phyloP scores from a whole-genome alignment of 2,888 invertebrate species.

The Acrocyrtus sp. region DNA sequence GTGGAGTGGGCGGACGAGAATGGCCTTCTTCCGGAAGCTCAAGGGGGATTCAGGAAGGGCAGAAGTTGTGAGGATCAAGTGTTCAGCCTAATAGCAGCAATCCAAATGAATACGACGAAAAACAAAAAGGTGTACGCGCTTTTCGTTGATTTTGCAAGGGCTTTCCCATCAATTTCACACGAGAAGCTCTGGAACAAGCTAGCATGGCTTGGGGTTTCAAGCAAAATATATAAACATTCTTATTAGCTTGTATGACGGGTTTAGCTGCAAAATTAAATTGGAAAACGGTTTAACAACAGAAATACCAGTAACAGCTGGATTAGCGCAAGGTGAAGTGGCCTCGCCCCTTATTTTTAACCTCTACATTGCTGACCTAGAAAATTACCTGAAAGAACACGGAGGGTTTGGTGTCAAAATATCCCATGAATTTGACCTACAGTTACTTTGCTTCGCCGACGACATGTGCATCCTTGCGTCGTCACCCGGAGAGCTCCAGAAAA shows the following conservation, averaged over 20 bases:
- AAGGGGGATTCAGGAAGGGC: slow-evolving; percentile 20
- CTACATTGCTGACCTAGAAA: neutral
- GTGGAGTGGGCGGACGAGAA: neutral
- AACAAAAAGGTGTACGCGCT: slow-evolving; percentile 10
- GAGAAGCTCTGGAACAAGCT: slow-evolving; percentile 3
- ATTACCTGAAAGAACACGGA: too few relatives aligned
- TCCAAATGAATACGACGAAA: neutral
- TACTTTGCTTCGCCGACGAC: slow-evolving; percentile 26
- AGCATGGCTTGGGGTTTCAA: neutral
- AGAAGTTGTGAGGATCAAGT: slow-evolving; percentile 23
- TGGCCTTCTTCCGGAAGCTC: neutral
- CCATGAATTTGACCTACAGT: too few relatives aligned
- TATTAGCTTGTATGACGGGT: slow-evolving; percentile 3
- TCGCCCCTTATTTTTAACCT: slow-evolving; percentile 17
- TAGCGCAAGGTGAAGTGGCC: slow-evolving; percentile 21
- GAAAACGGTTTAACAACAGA: neutral
- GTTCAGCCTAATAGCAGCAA: slow-evolving; percentile 4
- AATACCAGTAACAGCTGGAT: neutral
- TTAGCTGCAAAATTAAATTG: slow-evolving; percentile 12
- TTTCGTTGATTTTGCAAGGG: slow-evolving; percentile 14
- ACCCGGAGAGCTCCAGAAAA: slow-evolving; percentile 11
- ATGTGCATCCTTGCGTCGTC: slow-evolving; percentile 5
- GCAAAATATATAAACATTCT: slow-evolving; percentile 14
- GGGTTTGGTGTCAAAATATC: too few relatives aligned
- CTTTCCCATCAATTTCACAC: slow-evolving; percentile 18